Evolutionary conservation across 2,888 invertebrate genomes (phyloP), one percentile per base, ranked within the genome.

Genomic region (Gasteruption jaculator): DNA sequence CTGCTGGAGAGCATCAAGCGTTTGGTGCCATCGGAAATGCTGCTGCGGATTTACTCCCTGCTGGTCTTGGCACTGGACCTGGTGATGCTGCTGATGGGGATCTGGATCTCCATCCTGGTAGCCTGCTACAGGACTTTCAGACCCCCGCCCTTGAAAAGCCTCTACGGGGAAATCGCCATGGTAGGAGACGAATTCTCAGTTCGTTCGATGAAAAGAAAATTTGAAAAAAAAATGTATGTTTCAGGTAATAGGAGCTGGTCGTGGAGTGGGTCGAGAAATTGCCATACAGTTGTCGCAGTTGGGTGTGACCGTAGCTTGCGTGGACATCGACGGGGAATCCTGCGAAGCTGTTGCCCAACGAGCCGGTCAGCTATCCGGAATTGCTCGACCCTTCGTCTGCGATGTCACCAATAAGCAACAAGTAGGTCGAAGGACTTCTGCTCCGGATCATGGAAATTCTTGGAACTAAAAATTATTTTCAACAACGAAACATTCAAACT

Each of bases 221-320:
- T 32, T 41, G 2, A 22, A 14, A 29, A n/a, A n/a, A n/a, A n/a
- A 14, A 1, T 16, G 26, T 12, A n/a, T 18, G 26, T 12, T 47
- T 31, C 57, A 81, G 81, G 74, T 86, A 8, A 78, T 86, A 38
- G 86, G 86, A n/a, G 77, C 84, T 27, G 83, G 83, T 29, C 72
- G 80, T 54, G 84, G 84, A 11, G 74, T 85, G 4, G 85, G 85
- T 1, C 74, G 76, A 42, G 79, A 82, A 59, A 66, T 83, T 46
- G 79, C 82, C 0, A 67, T 79, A 44, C 78, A 81, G 55, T 62
- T 83, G 41, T 75, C 79, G 2, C 70, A 71, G 8, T 65, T 77
- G 16, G 79, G 78, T 27, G 80, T 80, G 2, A 73, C 67, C 33
- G 76, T 85, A 2, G 75, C 86, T 2, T 80, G 85, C 48, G 78